A percentile compares a stretch with the other conserved stretches of the same genome.
Conservation (phyloP, 2,888 invertebrate genomes). For the Pterostichus madidus region DNA sequence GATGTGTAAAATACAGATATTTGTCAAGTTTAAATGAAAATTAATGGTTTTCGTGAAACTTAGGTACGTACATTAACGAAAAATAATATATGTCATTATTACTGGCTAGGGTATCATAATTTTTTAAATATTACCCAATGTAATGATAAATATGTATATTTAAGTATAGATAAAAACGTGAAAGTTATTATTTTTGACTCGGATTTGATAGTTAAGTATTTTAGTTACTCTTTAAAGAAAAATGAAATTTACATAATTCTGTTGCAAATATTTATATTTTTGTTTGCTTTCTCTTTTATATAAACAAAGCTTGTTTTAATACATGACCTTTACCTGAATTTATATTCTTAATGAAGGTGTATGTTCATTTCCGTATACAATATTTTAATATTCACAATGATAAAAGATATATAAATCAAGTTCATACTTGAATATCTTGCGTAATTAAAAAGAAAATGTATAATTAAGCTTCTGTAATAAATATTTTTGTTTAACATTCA, state of each 20-base stretch:
- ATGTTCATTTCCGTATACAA: conserved; percentile 6
- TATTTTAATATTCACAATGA: background rate
- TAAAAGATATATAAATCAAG: conserved; percentile 1
- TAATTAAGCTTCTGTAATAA: background rate
- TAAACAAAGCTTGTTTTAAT: background rate
- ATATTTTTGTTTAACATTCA: background rate
- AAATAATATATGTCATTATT: too few species aligned
- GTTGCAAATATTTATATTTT: background rate
- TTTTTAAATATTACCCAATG: background rate
- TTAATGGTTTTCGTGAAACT: too few species aligned
- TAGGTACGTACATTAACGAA: too few species aligned
- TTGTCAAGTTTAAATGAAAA: too few species aligned
- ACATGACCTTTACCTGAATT: conserved; percentile 8
- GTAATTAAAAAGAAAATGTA: background rate
- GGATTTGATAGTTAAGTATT: background rate
- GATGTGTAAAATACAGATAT: too few species aligned
- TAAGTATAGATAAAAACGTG: too few species aligned
- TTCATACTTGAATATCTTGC: background rate
- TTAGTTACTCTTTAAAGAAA: background rate
- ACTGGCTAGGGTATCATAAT: too few species aligned
- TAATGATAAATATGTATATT: too few species aligned
- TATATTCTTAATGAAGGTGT: background rate
- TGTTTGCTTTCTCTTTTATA: conserved; percentile 1
- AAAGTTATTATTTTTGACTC: too few species aligned
- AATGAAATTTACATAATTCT: background rate